phyloP scores from a whole-genome alignment of 2,113 vertebrate genomes.

The Numenius arquata region DNA sequence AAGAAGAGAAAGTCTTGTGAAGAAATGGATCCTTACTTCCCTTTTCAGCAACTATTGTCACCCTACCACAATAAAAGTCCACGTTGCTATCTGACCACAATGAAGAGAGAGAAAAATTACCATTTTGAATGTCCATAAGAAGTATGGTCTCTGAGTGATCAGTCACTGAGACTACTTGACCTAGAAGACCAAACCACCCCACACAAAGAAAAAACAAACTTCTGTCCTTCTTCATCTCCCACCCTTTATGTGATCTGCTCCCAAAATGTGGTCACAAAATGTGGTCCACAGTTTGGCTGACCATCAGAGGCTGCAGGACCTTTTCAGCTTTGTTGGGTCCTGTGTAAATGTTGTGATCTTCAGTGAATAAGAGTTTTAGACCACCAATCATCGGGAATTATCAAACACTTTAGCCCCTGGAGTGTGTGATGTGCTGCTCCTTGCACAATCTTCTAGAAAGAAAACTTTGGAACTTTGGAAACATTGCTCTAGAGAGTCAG shows the following conservation, averaged over 20 bases:
- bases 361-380: not conserved
- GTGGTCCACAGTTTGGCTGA: not conserved
- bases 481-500: not conserved
- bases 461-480: not conserved
- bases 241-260: not conserved
- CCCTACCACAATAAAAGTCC: not conserved
- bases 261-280: not conserved
- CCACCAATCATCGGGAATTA: not conserved
- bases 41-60: not conserved
- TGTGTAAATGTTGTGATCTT: accelerated
- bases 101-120: not conserved
- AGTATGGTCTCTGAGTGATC: not conserved
- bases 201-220: not conserved
- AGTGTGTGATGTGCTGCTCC: not conserved
- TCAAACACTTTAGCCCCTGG: not conserved
- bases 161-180: not conserved
- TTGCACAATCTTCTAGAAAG: not conserved
- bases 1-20: not conserved
- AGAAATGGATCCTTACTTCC: not conserved
- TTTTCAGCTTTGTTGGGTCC: not conserved
- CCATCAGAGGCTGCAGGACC: not conserved
- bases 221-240: not conserved
- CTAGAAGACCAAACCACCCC: not conserved
- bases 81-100: not conserved
- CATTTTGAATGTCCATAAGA: not conserved